Conservation (phyloP, 1,140 invertebrate genomes). For the Colletes gigas region DNA sequence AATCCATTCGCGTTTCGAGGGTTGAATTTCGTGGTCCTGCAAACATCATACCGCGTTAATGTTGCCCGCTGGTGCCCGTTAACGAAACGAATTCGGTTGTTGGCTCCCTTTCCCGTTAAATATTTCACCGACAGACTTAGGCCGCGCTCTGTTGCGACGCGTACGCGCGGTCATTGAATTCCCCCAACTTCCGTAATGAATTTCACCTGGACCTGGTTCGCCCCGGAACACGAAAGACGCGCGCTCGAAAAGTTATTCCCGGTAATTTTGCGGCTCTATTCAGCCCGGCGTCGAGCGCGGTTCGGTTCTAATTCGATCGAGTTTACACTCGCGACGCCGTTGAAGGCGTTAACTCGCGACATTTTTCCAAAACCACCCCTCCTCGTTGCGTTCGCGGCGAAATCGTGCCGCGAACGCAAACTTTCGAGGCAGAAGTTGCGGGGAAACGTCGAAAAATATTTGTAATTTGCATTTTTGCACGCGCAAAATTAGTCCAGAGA, state of each 20-base stretch:
- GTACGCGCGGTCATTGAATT: background rate
- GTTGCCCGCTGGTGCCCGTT: background rate
- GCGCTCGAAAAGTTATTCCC: constrained; percentile 30
- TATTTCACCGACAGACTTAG: constrained; percentile 11
- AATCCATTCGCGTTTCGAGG: too few relatives aligned
- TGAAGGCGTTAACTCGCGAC: background rate
- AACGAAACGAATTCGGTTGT: constrained; percentile 22
- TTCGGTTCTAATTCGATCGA: constrained; percentile 19
- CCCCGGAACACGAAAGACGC: constrained; percentile 29
- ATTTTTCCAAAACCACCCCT: background rate
- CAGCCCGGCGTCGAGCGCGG: background rate
- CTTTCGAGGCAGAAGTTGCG: too few relatives aligned
- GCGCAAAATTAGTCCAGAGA: too few relatives aligned
- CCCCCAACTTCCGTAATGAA: constrained; percentile 25
- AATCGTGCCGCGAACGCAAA: too few relatives aligned
- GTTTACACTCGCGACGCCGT: background rate
- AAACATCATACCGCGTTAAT: constrained; percentile 6
- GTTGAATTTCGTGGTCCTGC: background rate
- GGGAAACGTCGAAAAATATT: too few relatives aligned
- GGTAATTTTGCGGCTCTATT: constrained; percentile 49
- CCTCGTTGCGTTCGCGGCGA: background rate
- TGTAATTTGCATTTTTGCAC: too few relatives aligned
- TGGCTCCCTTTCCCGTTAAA: background rate
- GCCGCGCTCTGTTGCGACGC: too few relatives aligned
- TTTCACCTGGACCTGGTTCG: constrained; percentile 10